Percentiles rank a stretch among this genome's conserved stretches.
Conservation (phyloP, 1,140 invertebrate genomes). For the Ceratosolen fusciceps region DNA sequence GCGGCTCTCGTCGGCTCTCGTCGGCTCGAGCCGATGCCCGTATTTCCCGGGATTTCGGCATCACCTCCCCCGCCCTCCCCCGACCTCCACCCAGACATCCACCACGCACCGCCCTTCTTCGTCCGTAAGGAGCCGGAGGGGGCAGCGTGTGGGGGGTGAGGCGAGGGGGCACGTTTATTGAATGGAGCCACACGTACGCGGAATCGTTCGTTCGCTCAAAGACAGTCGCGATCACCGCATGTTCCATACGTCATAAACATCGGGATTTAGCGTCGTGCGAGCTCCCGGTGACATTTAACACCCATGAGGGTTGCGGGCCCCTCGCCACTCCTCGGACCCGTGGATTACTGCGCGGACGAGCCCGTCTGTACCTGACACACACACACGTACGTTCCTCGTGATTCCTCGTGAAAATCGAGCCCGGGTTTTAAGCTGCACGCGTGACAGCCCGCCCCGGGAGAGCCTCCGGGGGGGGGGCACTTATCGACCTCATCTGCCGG, state of each 20-base stretch:
- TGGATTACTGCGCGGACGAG: neutral
- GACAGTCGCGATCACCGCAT: neutral
- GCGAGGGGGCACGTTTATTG: no score
- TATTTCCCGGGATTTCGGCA: neutral
- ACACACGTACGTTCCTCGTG: no score
- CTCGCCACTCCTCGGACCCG: neutral
- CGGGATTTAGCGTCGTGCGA: neutral
- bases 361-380: no score
- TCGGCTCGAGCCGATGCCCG: no score
- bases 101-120: no score
- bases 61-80: neutral
- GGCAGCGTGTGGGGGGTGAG: no score
- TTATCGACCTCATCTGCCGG: neutral
- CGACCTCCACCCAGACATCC: neutral
- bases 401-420: neutral
- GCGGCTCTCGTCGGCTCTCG: neutral
- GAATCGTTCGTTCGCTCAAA: neutral
- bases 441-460: neutral
- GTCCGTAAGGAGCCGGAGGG: no score
- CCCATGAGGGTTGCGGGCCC: neutral
- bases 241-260: constrained; percentile 1
- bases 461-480: neutral
- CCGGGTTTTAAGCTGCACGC: neutral
- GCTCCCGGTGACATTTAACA: neutral
- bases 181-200: no score